Evolutionary conservation across 2,113 vertebrate genomes (phyloP).

Genomic region (Phaethon lepturus): DNA sequence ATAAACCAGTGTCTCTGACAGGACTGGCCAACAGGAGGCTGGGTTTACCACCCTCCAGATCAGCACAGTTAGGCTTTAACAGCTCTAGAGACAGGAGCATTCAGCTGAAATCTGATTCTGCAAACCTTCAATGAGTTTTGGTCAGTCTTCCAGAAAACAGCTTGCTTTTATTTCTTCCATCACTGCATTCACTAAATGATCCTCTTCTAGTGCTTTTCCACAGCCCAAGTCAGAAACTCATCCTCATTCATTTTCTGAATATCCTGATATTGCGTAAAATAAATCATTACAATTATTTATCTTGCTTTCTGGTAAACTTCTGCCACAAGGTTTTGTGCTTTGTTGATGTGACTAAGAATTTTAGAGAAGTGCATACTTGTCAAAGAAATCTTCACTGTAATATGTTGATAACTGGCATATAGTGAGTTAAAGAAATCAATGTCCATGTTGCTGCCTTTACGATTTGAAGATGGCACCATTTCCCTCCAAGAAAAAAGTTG

Average conservation of each 20-base stretch:
- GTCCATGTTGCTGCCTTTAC: accelerated
- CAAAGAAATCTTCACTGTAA: not conserved
- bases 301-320: not conserved
- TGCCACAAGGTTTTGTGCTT: not conserved
- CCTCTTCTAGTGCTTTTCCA: not conserved
- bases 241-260: not conserved
- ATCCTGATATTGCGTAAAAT: not conserved
- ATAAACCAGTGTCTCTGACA: not conserved
- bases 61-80: not conserved
- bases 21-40: not conserved
- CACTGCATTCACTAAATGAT: not conserved
- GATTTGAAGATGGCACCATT: not conserved
- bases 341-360: not conserved
- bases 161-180: not conserved
- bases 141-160: not conserved
- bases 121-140: not conserved
- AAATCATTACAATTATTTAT: not conserved
- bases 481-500: not conserved
- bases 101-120: not conserved
- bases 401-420: not conserved
- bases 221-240: not conserved
- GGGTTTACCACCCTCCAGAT: not conserved
- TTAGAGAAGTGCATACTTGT: not conserved
- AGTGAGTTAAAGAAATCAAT: not conserved
- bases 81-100: not conserved